Conservation (phyloP, 1,140 invertebrate genomes). For the Lysiphlebus fabarum region DNA sequence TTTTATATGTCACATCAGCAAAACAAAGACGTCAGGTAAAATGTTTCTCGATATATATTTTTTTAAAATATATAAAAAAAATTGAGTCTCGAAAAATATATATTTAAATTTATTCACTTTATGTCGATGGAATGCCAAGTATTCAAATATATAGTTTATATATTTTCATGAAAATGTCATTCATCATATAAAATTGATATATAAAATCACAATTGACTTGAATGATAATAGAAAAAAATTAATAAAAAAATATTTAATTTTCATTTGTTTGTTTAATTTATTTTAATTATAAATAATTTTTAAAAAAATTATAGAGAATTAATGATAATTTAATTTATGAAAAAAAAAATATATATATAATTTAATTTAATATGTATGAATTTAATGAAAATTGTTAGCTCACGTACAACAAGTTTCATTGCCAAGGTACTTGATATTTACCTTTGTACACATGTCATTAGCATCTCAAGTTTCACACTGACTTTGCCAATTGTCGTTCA, state of each 20-base stretch:
- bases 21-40: too few relatives aligned
- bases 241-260: too few relatives aligned
- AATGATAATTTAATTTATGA: too few relatives aligned
- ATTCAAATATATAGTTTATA: constrained; percentile 1
- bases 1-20: too few relatives aligned
- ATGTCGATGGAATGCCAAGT: constrained; percentile 16
- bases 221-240: too few relatives aligned
- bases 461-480: constrained; percentile 10
- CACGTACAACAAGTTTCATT: constrained; percentile 12
- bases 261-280: too few relatives aligned
- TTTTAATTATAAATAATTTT: too few relatives aligned
- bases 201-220: neutral
- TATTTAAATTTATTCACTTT: constrained; percentile 28
- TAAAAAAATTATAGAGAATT: too few relatives aligned
- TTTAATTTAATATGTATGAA: too few relatives aligned
- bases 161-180: constrained; percentile 1
- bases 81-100: neutral
- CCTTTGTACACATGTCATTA: constrained; percentile 2
- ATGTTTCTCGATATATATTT: too few relatives aligned
- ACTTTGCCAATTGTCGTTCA: constrained; percentile 19
- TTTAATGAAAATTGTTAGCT: neutral
- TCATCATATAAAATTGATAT: constrained; percentile 3
- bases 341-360: too few relatives aligned
- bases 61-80: too few relatives aligned
- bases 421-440: constrained; percentile 5